A percentile compares a stretch with the other conserved stretches of the same genome.
Conservation (phyloP, 2,888 invertebrate species). For the Catocala sponsa region DNA sequence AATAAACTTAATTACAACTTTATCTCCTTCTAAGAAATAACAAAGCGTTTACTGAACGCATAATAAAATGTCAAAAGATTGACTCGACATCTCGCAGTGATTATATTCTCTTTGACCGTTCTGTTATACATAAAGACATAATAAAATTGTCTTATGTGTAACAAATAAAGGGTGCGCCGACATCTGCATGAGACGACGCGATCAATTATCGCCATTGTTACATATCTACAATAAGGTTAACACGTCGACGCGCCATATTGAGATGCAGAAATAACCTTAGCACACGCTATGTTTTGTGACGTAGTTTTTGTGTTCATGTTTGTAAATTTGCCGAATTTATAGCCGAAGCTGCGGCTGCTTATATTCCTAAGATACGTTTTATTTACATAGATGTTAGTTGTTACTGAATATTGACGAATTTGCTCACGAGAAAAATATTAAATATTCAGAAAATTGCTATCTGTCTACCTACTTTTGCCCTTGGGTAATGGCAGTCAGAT, state of each 20-base stretch:
- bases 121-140: conserved; percentile 71
- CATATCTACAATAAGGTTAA: conserved; percentile 71
- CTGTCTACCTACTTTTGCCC: too few relatives aligned
- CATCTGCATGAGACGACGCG: conserved; percentile 79
- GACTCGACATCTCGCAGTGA: conserved; percentile 42
- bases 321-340: too few relatives aligned
- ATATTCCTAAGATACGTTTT: too few relatives aligned
- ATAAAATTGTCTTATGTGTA: conserved; percentile 60
- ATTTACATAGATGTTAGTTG: too few relatives aligned
- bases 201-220: conserved; percentile 84
- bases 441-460: too few relatives aligned
- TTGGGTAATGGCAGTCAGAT: too few relatives aligned
- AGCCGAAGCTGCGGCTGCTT: too few relatives aligned
- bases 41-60: conserved; percentile 24
- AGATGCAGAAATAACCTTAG: conserved; percentile 54
- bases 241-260: conserved; percentile 75
- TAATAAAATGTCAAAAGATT: conserved; percentile 69
- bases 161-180: conserved; percentile 68
- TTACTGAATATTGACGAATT: too few relatives aligned
- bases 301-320: not conserved
- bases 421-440: too few relatives aligned
- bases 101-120: conserved; percentile 52
- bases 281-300: conserved; percentile 27
- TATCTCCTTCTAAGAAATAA: conserved; percentile 28
- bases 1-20: conserved; percentile 32